These are phyloP conservation scores for Syngnathus typhle DNA, from an alignment of 2,113 vertebrate species.

Conservation along the genomic window DNA sequence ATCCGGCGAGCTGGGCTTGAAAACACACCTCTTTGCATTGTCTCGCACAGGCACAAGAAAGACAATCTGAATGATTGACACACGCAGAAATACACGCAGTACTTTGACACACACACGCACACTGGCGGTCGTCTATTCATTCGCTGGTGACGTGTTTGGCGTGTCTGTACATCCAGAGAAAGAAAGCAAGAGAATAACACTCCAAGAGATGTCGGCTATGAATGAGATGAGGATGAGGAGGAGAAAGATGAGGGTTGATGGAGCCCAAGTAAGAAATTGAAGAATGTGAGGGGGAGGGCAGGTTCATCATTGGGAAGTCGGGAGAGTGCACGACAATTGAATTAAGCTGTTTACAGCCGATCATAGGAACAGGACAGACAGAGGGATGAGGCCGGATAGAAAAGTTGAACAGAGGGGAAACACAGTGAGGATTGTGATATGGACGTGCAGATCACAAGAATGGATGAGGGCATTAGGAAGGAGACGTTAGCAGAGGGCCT, in stretches of 20 bases:
- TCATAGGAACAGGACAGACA: neutral
- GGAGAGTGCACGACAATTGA: neutral
- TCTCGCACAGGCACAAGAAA: conserved; percentile 22
- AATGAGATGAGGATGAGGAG: neutral
- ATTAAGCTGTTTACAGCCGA: neutral
- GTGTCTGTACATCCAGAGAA: conserved; percentile 39
- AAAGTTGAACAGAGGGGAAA: neutral
- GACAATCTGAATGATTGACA: conserved; percentile 18
- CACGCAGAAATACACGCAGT: conserved; percentile 24
- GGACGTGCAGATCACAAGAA: neutral
- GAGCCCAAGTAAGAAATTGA: neutral
- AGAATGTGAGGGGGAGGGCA: neutral
- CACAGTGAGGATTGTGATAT: neutral
- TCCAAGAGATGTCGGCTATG: conserved; percentile 5
- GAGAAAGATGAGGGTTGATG: neutral
- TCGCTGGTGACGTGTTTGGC: conserved; percentile 30
- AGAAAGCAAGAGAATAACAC: conserved; percentile 28
- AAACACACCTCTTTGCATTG: conserved; percentile 37
- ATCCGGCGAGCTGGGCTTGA: conserved; percentile 26
- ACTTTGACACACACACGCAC: conserved; percentile 9
- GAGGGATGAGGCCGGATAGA: neutral
- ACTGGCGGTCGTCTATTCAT: conserved; percentile 17
- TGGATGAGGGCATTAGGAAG: neutral
- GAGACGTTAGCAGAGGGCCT: no score
- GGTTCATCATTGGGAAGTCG: neutral